Evolutionary conservation across 2,113 vertebrate species (phyloP), one percentile per base, ranked within the genome.

Genomic region (Xiphophorus maculatus): DNA sequence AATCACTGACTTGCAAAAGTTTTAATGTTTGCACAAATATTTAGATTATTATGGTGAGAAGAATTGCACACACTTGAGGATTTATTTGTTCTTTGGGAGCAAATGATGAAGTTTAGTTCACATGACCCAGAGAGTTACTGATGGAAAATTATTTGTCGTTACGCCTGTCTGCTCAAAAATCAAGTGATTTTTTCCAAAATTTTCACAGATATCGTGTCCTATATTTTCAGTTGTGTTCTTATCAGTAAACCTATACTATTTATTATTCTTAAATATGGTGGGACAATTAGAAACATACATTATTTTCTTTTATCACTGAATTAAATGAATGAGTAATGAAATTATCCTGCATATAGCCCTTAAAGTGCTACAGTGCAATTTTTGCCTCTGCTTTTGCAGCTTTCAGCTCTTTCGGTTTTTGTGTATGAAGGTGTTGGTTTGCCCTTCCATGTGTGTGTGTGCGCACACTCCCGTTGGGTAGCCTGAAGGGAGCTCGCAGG

Each of bases 401-500:
- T 73, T 65, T 48, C 29, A 73, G 60, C 33, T 77, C 14, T 64
- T 28, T 1, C 0, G 58, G 5, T 30, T 37, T 72, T 15, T 76
- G n/a, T 63, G 48, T 51, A 42, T 69, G 42, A 51, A 1, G n/a
- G 5, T 66, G 69, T 66, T 58, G 51, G 42, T 54, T 8, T 63
- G 54, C 61, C 54, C 30, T 71, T 37, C 27, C 3, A 3, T 30
- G 30, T 30, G 42, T 64, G 22, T 66, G 67, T 12, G 37, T 68
- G 66, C 33, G 13, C 73, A 74, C n/a, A 29, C 68, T 81, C 72
- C 75, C 32, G 11, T 3, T 73, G 66, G 80, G 80, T 71, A 69
- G 83, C 83, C 88, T 71, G 69, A 62, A 80, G 85, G 83, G 70
- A 88, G 74, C 82, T 89, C 66, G 68, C 74, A 79, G 86, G 79